A percentile compares a stretch with the other conserved stretches of the same genome.
Evolutionary conservation across 2,888 invertebrate genomes (phyloP).

Genomic region (Cistogaster globosa): DNA sequence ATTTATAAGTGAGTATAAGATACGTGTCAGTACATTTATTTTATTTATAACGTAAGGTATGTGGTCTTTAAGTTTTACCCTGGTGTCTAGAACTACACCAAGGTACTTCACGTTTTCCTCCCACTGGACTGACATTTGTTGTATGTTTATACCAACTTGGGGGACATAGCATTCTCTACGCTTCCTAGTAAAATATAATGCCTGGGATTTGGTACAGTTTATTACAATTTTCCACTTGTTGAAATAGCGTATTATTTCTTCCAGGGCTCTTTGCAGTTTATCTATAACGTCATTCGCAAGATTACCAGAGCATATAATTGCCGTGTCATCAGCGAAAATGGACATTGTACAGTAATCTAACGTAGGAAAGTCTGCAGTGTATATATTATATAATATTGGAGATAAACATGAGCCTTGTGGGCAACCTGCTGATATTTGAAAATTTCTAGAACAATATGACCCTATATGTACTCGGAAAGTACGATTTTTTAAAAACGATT

Average conservation of each 20-base stretch:
- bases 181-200: background rate
- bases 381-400: background rate
- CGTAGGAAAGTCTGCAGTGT: background rate
- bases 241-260: background rate
- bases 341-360: conserved; percentile 1
- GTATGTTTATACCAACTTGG: background rate
- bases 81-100: no score
- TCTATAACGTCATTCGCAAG: background rate
- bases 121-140: background rate
- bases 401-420: background rate
- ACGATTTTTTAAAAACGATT: background rate
- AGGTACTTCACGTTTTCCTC: no score
- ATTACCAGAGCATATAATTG: background rate
- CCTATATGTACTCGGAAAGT: background rate
- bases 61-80: background rate
- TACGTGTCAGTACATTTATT: no score
- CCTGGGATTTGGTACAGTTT: background rate
- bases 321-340: background rate
- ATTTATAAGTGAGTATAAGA: no score
- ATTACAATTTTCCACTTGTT: background rate
- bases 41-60: no score
- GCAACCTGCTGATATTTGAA: background rate
- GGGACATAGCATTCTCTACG: background rate
- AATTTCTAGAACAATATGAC: background rate
- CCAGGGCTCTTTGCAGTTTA: background rate